Base-by-base conservation (phyloP, 2,113 vertebrate species). In the Brachirus orientalis region DNA sequence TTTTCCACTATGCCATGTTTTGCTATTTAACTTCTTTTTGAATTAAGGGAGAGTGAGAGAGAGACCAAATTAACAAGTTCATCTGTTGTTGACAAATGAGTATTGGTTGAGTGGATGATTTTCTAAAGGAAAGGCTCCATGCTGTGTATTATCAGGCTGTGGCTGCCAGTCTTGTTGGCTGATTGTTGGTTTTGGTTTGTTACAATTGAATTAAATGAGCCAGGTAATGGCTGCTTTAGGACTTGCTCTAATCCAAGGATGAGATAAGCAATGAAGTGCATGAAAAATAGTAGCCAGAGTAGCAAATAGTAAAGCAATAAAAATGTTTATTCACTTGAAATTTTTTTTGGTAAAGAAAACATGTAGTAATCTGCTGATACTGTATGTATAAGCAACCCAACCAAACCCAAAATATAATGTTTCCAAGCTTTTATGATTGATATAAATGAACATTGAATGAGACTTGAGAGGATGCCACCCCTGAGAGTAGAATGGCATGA, bases 191-290 rank as follows among this genome's bases (percentile, higher is more conserved):
- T 77, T 86, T 80, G 67, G 77, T 84, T 76, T 73, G 58, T 71
- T 76, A 82, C 77, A 82, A 87, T 84, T 81, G 44, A 82, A 83
- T 82, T 71, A 63, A 78, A 89, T 75, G 69, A 84, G 81, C 79
- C 65, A 81, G 75, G 63, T 83, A 88, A 86, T 86, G 55, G 28
- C 45, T 73, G 66, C 74, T 59, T 80, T 69, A 74, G 71, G 63
- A 64, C 12, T 58, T 57, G 11, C 12, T 63, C 35, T 55, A 69
- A 53, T 75, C 37, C 37, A 45, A 28, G 28, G 43, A 82, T 56
- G 12, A 46, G 46, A 69, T 48, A 28, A 28, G 28, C 28, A 28
- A 28, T 2, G 28, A 6, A 28, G 28, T 28, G 28, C 28, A 28
- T 28, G 28, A 3, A 28, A 28, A 28, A 28, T 6, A 28, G 1